A percentile compares a stretch with the other conserved stretches of the same genome.
Evolutionary conservation across 1,140 invertebrate genomes (phyloP).

Genomic region (Asbolus verrucosus): DNA sequence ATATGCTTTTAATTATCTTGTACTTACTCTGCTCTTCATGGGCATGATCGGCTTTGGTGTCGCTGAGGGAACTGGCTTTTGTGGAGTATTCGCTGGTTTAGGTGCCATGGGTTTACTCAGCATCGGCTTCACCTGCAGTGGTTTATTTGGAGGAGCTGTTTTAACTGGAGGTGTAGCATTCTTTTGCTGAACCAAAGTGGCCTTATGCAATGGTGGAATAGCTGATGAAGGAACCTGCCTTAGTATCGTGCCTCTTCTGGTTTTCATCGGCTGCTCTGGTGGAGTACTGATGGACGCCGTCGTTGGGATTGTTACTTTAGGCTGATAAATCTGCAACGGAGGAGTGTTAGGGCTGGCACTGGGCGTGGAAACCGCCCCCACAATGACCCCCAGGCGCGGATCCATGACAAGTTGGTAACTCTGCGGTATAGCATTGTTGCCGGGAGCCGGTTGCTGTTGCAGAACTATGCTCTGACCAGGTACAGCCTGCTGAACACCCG

Average conservation of each 20-base stretch:
- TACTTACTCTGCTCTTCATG: conserved; percentile 24
- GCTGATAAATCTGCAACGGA: conserved; percentile 41
- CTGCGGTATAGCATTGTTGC: conserved; percentile 42
- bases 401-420: conserved; percentile 68
- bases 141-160: neutral
- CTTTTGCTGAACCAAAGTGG: neutral
- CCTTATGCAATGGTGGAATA: conserved; percentile 44
- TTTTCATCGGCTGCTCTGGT: conserved; percentile 3
- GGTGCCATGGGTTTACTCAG: neutral
- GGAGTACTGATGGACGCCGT: neutral
- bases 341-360: conserved; percentile 43
- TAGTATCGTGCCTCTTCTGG: neutral
- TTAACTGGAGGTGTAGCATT: neutral
- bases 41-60: conserved; percentile 10
- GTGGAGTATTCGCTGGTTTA: neutral
- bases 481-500: conserved; percentile 43
- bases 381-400: conserved; percentile 67
- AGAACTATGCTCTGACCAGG: conserved; percentile 16
- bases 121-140: conserved; percentile 1
- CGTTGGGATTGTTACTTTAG: conserved; percentile 5
- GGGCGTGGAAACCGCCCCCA: conserved; percentile 60
- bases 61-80: neutral
- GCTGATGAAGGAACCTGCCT: conserved; percentile 1
- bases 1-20: too few relatives aligned
- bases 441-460: conserved; percentile 44